Percentiles rank a stretch among this genome's conserved stretches.
Conservation (phyloP, 2,888 invertebrate species). For the Andricus quercusramuli region DNA sequence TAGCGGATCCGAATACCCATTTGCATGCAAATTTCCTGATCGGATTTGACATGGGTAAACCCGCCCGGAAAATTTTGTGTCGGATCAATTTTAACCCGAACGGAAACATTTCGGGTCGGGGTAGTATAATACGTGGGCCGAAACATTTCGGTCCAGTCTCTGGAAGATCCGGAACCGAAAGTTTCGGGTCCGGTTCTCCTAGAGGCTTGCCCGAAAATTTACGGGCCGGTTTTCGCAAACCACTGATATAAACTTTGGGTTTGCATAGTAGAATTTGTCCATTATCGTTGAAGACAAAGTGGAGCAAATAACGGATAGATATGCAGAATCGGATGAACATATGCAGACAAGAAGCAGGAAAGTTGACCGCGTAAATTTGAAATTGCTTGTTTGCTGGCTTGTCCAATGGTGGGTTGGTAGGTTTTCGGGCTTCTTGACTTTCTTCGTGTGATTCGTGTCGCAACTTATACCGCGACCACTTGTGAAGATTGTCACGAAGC, state of each 20-base stretch:
- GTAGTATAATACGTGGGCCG: no score
- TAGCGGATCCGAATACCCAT: no score
- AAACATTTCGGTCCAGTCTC: no score
- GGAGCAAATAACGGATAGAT: not conserved
- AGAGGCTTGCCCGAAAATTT: no score
- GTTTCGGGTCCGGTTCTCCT: no score
- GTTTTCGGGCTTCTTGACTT: conserved; percentile 49
- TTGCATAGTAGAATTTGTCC: not conserved
- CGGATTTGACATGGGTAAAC: no score
- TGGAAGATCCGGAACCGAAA: no score
- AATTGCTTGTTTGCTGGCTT: conserved; percentile 63
- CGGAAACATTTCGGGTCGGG: no score
- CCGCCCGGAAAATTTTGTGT: no score
- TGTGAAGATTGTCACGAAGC: not conserved
- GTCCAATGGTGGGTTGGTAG: conserved; percentile 51
- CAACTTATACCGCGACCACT: not conserved
- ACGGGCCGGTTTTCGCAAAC: no score
- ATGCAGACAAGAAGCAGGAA: conserved; percentile 57
- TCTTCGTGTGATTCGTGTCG: not conserved
- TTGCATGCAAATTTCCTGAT: no score
- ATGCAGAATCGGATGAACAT: conserved; percentile 38
- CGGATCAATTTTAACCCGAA: no score
- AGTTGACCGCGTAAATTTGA: conserved; percentile 66
- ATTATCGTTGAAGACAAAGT: not conserved
- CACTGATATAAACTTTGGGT: not conserved